These are phyloP conservation scores for Chunga burmeisteri DNA, from an alignment of 2,113 vertebrate species.

Conservation along the genomic window DNA sequence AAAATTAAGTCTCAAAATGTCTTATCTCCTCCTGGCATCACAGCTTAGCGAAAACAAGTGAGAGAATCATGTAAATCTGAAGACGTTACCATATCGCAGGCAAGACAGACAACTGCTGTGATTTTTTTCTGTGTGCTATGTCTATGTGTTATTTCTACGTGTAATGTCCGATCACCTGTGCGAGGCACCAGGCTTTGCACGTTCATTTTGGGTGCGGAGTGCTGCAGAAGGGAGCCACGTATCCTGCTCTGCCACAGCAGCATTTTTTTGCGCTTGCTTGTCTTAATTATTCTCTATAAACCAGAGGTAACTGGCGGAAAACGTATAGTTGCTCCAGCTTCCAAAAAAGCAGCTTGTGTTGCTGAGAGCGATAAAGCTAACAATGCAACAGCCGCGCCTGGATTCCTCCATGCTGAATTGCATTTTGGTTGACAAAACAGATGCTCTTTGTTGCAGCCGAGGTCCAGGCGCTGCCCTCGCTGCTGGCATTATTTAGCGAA, in stretches of 20 bases:
- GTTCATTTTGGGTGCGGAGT: rapidly evolving
- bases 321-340: background rate
- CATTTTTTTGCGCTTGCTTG: background rate
- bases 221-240: background rate
- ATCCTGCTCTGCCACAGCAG: background rate
- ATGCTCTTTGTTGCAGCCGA: background rate
- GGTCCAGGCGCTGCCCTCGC: background rate
- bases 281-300: background rate
- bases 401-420: background rate
- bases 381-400: background rate
- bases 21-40: background rate
- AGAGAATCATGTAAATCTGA: background rate
- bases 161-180: rapidly evolving
- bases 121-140: rapidly evolving
- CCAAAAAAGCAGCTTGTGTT: background rate
- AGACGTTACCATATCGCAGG: rapidly evolving
- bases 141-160: background rate
- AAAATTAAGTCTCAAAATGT: background rate
- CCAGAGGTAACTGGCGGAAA: background rate
- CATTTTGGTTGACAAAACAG: background rate
- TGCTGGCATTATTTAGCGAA: rapidly evolving
- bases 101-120: rapidly evolving
- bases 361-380: background rate
- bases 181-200: background rate
- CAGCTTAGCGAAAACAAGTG: rapidly evolving